Base-by-base conservation (phyloP, 2,888 invertebrate genomes). In the Eulithis testata region DNA sequence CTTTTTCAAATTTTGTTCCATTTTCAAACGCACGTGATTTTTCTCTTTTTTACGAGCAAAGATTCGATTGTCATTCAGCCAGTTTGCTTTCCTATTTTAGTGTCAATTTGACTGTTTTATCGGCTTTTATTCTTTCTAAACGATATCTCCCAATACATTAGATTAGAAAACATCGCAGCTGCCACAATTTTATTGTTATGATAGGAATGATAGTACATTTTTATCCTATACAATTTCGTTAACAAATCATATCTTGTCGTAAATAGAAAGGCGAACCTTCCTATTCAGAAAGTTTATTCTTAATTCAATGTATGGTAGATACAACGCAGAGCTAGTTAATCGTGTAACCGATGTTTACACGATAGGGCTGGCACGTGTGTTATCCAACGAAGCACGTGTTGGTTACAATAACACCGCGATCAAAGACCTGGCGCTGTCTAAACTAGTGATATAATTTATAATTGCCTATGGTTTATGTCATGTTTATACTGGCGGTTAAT, bases 371-470 rank as follows among this genome's bases (percentile, higher is more conserved):
- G 76, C 85, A 85, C 85, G 85, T 82, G 85, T 82, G 77, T 65
- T 66, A 70, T 66, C 60, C 58, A 61, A 4, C 50, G 65, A 58
- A 70, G 78, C 86, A 88, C 84, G 85, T 88, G 88, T 49, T 84
- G 54, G 76, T 79, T 79, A 87, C 82, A 87, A 88, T 86, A 89
- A 88, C 90, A 89, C 69, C 72, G 73, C 81, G 89, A 88, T 86
- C 88, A 86, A 87, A 87, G 87, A 87, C 87, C 88, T 76, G 21
- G 78, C 54, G 63, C 80, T 78, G 75, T 76, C 51, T 65, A 62
- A 67, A 63, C 65, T 62, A 60, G 57, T 66, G 60, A 79, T 83
- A 60, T 80, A 79, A 81, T 1, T 82, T 79, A 49, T 49, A 80
- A 82, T 80, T 79, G 75, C 68, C 63, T 63, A 60, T 67, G 64